Base-by-base conservation (phyloP, 2,888 invertebrate species). In the Homarus gammarus region DNA sequence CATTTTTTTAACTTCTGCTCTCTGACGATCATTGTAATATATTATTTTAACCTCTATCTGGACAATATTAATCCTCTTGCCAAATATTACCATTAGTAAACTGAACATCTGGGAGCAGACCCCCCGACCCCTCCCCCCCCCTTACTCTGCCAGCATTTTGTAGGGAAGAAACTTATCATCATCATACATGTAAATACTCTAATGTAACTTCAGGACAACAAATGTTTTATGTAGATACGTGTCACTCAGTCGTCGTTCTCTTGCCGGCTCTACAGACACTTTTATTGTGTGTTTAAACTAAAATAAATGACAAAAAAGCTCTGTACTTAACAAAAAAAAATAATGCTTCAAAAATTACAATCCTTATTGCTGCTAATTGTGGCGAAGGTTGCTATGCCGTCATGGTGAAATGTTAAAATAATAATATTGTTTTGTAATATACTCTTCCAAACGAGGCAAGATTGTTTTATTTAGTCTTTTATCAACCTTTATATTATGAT, bases 371-470 rank as follows among this genome's bases (percentile, higher is more conserved):
- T n/a, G 81, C 81, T 61, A 64, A 64, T n/a, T 38, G 81, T 64
- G 81, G 81, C 36, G 56, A 33, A 81, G 81, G 81, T 36, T 36
- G 64, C 81, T 61, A 5, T 18, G 27, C 64, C 61, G 33, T 36
- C n/a, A 61, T 61, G 81, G 61, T 81, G 64, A 81, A 33, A 64
- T 81, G 81, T 81, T 81, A 61, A 81, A 36, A 81, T 81, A 64
- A 81, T 81, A 64, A 33, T 81, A 81, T 81, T 81, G 81, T 81
- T 81, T 81, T 81, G 81, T 81, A 81, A 81, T 81, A 81, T 81
- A 81, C 81, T 81, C 33, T n/a, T 81, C 81, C 81, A 81, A 64
- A 81, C 38, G 81, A 38, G 38, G 64, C 6, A 56, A n/a, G 44
- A 44, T 22, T 75, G 73, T 73, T 75, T 75, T 75, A 75, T 75